phyloP scores from a whole-genome alignment of 2,113 vertebrate species.

The Cervus canadensis region DNA sequence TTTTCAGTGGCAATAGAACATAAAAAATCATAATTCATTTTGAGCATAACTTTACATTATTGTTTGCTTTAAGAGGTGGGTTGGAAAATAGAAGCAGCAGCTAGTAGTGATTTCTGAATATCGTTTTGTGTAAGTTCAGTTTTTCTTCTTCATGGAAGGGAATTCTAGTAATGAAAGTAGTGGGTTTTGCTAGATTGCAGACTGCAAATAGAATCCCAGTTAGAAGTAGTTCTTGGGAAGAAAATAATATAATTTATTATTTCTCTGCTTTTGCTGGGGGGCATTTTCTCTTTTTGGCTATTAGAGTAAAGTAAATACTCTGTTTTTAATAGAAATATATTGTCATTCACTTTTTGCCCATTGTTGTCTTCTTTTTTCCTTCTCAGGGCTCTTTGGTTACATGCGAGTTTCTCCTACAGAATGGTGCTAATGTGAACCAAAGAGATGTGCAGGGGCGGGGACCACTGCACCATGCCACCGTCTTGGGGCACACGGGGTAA shows the following conservation, averaged over 20 bases:
- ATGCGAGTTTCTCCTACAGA: conserved; percentile 98
- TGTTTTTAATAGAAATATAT: conserved; percentile 22
- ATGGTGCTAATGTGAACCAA: conserved; percentile 96
- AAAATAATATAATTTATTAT: background rate
- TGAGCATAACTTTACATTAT: background rate
- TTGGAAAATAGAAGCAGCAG: conserved; percentile 4
- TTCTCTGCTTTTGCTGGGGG: background rate
- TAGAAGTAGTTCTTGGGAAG: conserved; percentile 14
- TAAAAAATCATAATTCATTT: background rate
- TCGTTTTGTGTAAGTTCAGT: background rate
- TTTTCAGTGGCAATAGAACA: background rate
- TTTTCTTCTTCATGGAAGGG: background rate
- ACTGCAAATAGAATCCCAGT: background rate
- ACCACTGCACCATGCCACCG: conserved; percentile 95
- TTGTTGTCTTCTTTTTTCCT: background rate
- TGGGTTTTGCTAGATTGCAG: conserved; percentile 20
- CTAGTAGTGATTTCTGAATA: background rate
- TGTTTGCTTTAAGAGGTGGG: background rate
- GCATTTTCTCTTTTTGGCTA: background rate
- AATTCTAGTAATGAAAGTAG: background rate
- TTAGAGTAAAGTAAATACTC: conserved; percentile 1
- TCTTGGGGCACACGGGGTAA: conserved; percentile 96
- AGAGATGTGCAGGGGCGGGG: conserved; percentile 92
- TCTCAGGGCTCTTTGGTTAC: conserved; percentile 93
- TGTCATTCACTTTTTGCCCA: background rate